Evolutionary conservation across 2,113 vertebrate genomes (phyloP), one percentile per base, ranked within the genome.

Genomic region (Notarius lentiginosus): DNA sequence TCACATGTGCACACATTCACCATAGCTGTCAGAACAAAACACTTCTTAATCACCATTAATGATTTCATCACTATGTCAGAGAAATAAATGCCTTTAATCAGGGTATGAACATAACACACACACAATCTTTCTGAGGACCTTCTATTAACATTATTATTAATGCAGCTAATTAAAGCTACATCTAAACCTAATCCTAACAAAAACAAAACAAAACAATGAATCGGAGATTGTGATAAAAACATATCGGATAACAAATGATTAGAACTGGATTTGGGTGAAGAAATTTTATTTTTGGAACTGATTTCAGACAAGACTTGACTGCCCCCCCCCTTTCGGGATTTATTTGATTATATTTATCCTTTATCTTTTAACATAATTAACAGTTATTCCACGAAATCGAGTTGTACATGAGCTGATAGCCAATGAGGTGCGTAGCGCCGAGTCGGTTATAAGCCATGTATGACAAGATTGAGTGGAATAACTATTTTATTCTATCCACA

Each of bases 41-140:
- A 93, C 92, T 94, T 92, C 93, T 94, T 95, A 95, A 95, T 95
- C 92, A 91, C 89, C 90, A 94, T 94, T 94, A 95, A 95, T 92
- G 94, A 94, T 95, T 96, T 95, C 93, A 95, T 96, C 95, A 95
- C 91, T 87, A 77, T 87, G 91, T 93, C 72, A 92, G 88, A 88
- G 90, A 92, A 87, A 90, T 91, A 92, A 87, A 90, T 91, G 90
- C 82, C 87, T 90, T n/a, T 84, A 72, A 30, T 61, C 18, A 41
- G 49, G 20, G 12, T 22, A n/a, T 34, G 10, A 83, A 87, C 41
- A 83, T 22, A n/a, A 83, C 55, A 79, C 85, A 27, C 22, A 68
- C 27, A 89, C 83, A 87, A 15, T 24, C 81, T 63, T 41, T 56
- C 83, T 56, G 15, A 14, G 56, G 18, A 34, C 27, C 58, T 34